phyloP scores from a whole-genome alignment of 2,888 invertebrate genomes.

The Creontiades dilutus region DNA sequence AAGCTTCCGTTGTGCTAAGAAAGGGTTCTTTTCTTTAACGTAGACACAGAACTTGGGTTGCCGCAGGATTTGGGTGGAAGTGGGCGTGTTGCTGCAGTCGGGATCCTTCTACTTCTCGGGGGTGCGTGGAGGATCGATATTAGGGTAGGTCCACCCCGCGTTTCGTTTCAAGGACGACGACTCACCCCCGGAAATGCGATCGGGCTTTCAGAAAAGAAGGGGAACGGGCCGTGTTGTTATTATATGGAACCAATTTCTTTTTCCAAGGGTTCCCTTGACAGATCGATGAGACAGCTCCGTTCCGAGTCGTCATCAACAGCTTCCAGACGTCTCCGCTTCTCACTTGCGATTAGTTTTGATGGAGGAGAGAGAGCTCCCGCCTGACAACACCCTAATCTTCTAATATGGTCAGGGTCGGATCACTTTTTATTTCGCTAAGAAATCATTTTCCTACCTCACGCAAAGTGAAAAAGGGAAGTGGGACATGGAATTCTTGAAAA shows the following conservation, averaged over 20 bases:
- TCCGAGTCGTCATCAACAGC: neutral
- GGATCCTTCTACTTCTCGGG: neutral
- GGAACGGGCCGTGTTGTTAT: conserved; percentile 33
- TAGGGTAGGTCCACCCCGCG: conserved; percentile 69
- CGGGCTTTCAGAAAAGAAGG: neutral
- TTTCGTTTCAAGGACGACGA: conserved; percentile 61
- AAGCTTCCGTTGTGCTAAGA: neutral
- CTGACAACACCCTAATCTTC: no score
- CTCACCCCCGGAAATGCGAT: conserved; percentile 28
- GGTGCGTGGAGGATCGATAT: conserved; percentile 58
- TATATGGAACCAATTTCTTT: neutral
- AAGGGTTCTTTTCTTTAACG: neutral
- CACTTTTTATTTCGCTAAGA: no score
- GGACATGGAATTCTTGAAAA: no score
- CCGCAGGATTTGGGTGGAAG: conserved; percentile 48
- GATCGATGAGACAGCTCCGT: neutral
- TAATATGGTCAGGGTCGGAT: no score
- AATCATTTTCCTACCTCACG: no score
- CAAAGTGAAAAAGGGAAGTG: no score
- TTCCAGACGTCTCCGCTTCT: neutral
- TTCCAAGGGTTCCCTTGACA: neutral
- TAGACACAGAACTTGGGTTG: neutral
- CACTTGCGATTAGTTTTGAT: neutral
- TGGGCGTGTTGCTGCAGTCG: conserved; percentile 32
- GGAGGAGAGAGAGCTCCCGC: neutral